Evolutionary conservation across 2,888 invertebrate species (phyloP), one percentile per base, ranked within the genome.

Genomic region (Pterobdella sp.): DNA sequence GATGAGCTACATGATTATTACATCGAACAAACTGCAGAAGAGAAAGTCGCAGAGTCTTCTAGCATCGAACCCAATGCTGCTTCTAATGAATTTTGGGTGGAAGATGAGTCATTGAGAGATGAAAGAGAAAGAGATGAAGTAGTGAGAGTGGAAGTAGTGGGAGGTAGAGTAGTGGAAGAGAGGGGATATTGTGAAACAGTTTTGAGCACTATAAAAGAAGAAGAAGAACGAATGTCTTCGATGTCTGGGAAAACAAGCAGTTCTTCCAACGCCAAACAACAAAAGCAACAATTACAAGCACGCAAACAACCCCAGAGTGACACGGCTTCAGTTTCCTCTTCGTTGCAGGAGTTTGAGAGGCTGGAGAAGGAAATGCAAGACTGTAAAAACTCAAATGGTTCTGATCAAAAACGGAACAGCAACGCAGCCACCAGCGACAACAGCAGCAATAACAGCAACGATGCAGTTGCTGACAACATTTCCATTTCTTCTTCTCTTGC

Each of bases 401-500:
- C n/a, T 26, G 60, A 56, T 4, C 4, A n/a, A 7, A 56, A 56
- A n/a, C 18, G 60, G 26, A 22, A 56, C 60, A 56, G 60, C 60
- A 56, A 22, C 18, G 60, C 60, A 14, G 71, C 71, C 26, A 63
- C 34, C 32, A 56, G 56, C 1, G 56, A 71, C 35, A 63, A 29
- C 26, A 73, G 66, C 37, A 56, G 68, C 34, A 31, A 42, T 29
- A 68, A 34, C 36, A 42, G 56, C 7, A 67, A 42, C 7, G 73
- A 34, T 32, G 69, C 36, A 22, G 75, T 73, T n/a, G 76, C 74
- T 26, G 94, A 95, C 81, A 93, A 94, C 81, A 88, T 93, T 63
- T 94, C 94, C 0, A 89, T 94, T 83, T 92, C 90, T 77, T 94
- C 94, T 4, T 86, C 83, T 10, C 77, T 95, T 75, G 93, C 93